These are phyloP conservation scores for Cryptoblepharus egeriae DNA, from an alignment of 2,797 vertebrate species.

Conservation along the genomic window DNA sequence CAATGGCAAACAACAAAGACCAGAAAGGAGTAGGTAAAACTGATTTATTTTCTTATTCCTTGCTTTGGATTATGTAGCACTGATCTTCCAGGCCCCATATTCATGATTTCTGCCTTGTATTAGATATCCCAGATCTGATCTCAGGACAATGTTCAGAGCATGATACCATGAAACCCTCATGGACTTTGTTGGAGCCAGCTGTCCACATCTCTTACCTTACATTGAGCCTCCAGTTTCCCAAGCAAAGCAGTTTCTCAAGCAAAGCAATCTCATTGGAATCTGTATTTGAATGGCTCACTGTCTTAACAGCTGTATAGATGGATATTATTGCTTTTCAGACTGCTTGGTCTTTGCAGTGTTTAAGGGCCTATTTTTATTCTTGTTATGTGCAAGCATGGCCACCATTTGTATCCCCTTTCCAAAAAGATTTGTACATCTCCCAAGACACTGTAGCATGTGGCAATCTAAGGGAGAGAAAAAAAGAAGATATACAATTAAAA, in stretches of 20 bases:
- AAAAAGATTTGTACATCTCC: slow-evolving; percentile 58
- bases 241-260: slow-evolving; percentile 21
- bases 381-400: slow-evolving; percentile 59
- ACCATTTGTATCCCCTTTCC: slow-evolving; percentile 57
- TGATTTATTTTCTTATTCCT: neutral
- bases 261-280: slow-evolving; percentile 33
- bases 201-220: neutral
- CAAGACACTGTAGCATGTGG: slow-evolving; percentile 53
- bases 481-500: slow-evolving; percentile 72
- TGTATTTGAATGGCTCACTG: slow-evolving; percentile 38
- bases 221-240: neutral
- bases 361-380: slow-evolving; percentile 45
- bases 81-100: neutral
- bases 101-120: neutral
- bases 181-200: neutral
- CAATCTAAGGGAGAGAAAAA: slow-evolving; percentile 46
- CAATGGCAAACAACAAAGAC: neutral
- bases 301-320: slow-evolving; percentile 30
- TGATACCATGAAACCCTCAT: neutral
- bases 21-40: no score
- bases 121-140: neutral
- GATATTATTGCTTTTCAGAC: slow-evolving; percentile 19
- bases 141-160: neutral
- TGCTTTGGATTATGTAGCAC: no score
- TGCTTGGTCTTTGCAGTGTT: slow-evolving; percentile 36